phyloP scores from a whole-genome alignment of 2,888 invertebrate species.

The Catocala sponsa region DNA sequence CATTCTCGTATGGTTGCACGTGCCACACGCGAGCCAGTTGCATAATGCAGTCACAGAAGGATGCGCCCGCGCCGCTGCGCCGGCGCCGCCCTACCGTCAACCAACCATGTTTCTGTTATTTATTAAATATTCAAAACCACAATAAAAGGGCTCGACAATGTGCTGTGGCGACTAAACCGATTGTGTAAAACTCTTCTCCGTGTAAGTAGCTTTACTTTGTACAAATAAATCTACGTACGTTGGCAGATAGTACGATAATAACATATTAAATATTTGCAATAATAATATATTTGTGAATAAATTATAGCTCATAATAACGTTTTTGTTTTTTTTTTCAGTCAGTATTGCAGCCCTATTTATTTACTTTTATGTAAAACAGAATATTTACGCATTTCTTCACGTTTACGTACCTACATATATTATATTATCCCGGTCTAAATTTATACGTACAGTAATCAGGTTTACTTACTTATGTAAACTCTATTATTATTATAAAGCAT shows the following conservation, averaged over 20 bases:
- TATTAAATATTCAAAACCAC: slow-evolving; percentile 10
- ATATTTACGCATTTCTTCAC: no score
- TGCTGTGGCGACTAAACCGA: neutral
- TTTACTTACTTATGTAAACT: no score
- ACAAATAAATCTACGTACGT: no score
- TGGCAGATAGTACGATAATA: neutral
- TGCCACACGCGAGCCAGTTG: slow-evolving; percentile 55
- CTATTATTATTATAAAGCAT: no score
- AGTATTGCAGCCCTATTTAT: no score
- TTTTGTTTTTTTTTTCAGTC: no score
- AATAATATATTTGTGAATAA: neutral
- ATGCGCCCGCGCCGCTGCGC: slow-evolving; percentile 55
- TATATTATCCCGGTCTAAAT: no score
- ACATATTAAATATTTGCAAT: neutral
- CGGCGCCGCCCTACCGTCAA: slow-evolving; percentile 50
- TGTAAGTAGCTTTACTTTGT: no score
- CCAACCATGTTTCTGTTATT: slow-evolving; percentile 25
- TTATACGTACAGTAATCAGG: no score
- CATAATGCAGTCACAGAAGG: slow-evolving; percentile 68
- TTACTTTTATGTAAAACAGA: no score
- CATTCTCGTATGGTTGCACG: slow-evolving; percentile 38
- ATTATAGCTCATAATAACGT: no score
- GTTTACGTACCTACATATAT: no score
- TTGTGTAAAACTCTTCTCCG: neutral
- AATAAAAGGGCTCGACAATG: neutral